Conservation (phyloP, 2,888 invertebrate species). For the Dicranocentrus wangi region DNA sequence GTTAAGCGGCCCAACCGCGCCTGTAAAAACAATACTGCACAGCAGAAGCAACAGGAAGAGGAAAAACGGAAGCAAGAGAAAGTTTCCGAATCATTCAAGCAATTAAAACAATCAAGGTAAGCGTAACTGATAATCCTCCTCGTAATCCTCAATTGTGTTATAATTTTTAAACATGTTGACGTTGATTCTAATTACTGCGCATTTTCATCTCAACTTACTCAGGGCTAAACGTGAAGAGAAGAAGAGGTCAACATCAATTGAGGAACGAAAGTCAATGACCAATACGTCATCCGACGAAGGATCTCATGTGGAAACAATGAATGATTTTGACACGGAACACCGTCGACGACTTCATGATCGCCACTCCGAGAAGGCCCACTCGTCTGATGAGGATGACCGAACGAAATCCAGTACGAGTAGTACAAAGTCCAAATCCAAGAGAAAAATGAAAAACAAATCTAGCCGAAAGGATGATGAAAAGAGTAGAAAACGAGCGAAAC, state of each 20-base stretch:
- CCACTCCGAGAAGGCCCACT: conserved; percentile 69
- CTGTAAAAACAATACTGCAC: conserved; percentile 80
- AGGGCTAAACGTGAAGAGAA: conserved; percentile 90
- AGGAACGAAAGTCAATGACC: conserved; percentile 78
- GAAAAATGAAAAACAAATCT: conserved; percentile 63
- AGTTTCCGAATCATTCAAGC: conserved; percentile 91
- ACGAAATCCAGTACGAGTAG: conserved; percentile 78
- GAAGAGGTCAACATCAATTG: conserved; percentile 90
- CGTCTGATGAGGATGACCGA: conserved; percentile 74
- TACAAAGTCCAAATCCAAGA: conserved; percentile 66
- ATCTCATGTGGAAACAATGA: conserved; percentile 59
- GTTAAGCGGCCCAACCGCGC: conserved; percentile 88
- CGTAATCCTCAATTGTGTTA: too few species aligned
- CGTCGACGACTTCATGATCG: conserved; percentile 74
- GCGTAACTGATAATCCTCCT: neutral
- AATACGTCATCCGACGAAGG: conserved; percentile 80
- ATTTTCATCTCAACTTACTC: too few species aligned
- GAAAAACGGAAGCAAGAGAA: conserved; percentile 86
- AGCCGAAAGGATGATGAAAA: conserved; percentile 70
- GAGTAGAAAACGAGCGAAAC: conserved; percentile 49
- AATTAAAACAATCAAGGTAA: conserved; percentile 83
- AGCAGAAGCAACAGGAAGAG: conserved; percentile 89
- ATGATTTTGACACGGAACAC: conserved; percentile 42
- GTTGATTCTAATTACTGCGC: too few species aligned
- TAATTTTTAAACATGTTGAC: too few species aligned